Evolutionary conservation across 1,140 invertebrate genomes (phyloP).

Genomic region (Aricia agestis): DNA sequence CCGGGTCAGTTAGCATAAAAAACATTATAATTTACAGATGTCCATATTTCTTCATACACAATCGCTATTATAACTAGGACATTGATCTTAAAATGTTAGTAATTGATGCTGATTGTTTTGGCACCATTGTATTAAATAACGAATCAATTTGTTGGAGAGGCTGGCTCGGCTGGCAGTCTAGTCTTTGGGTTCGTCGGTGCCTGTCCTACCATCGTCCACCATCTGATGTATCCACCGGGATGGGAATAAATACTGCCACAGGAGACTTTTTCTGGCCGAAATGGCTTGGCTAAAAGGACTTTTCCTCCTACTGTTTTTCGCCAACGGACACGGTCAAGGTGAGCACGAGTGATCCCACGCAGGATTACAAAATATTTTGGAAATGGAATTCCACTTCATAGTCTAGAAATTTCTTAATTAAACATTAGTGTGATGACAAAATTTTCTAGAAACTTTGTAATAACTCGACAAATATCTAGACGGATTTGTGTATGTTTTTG

Average conservation of each 20-base stretch:
- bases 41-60: neutral
- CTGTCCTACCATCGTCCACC: slow-evolving; percentile 36
- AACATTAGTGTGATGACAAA: neutral
- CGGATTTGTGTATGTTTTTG: neutral
- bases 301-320: slow-evolving; percentile 59
- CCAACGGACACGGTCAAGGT: slow-evolving; percentile 49
- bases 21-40: no score
- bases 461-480: neutral
- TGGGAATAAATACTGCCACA: slow-evolving; percentile 61
- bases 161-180: slow-evolving; percentile 38
- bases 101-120: slow-evolving; percentile 66
- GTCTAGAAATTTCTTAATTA: neutral
- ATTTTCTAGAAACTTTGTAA: neutral
- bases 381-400: neutral
- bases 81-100: slow-evolving; percentile 37
- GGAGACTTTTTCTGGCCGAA: slow-evolving; percentile 58
- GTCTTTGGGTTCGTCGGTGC: slow-evolving; percentile 35
- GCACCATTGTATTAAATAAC: slow-evolving; percentile 59
- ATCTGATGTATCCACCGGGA: slow-evolving; percentile 46
- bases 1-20: no score
- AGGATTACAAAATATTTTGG: neutral
- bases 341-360: slow-evolving; percentile 45
- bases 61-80: slow-evolving; percentile 17
- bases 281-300: slow-evolving; percentile 61
- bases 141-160: slow-evolving; percentile 43